Percentiles rank a stretch among this genome's conserved stretches.
These are phyloP conservation scores for Boleophthalmus pectinirostris DNA, from an alignment of 2,113 vertebrate species.

Conservation along the genomic window DNA sequence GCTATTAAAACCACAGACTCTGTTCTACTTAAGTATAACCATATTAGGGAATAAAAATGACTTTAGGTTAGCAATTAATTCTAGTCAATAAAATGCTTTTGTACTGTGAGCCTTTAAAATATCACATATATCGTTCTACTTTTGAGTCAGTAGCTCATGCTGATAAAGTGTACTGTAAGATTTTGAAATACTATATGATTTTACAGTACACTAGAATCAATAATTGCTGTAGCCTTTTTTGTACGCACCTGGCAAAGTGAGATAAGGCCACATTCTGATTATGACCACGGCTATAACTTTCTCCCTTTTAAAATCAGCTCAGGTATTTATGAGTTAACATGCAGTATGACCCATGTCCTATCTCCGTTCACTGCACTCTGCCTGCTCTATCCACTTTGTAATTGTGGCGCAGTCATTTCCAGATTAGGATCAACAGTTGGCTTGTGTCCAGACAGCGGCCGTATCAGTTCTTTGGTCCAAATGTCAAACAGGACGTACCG, in stretches of 20 bases:
- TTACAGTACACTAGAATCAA: neutral
- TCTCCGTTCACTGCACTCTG: slow-evolving; percentile 8
- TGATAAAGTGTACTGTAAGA: neutral
- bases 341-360: slow-evolving; percentile 15
- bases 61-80: too few species aligned
- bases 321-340: neutral
- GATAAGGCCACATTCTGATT: neutral
- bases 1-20: too few species aligned
- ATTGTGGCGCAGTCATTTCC: slow-evolving; percentile 41
- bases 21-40: too few species aligned
- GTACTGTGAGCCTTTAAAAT: neutral
- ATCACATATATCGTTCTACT: neutral
- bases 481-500: slow-evolving; percentile 52
- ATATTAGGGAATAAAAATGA: too few species aligned
- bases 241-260: neutral
- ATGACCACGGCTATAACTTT: neutral
- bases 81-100: too few species aligned
- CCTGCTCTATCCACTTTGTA: slow-evolving; percentile 13
- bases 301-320: neutral
- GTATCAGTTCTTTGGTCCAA: slow-evolving; percentile 42
- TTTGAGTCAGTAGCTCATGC: neutral
- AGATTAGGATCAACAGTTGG: slow-evolving; percentile 55
- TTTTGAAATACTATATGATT: neutral
- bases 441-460: slow-evolving; percentile 19
- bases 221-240: neutral